Evolutionary conservation across 2,113 vertebrate genomes (phyloP).

Genomic region (Oryzias javanicus): DNA sequence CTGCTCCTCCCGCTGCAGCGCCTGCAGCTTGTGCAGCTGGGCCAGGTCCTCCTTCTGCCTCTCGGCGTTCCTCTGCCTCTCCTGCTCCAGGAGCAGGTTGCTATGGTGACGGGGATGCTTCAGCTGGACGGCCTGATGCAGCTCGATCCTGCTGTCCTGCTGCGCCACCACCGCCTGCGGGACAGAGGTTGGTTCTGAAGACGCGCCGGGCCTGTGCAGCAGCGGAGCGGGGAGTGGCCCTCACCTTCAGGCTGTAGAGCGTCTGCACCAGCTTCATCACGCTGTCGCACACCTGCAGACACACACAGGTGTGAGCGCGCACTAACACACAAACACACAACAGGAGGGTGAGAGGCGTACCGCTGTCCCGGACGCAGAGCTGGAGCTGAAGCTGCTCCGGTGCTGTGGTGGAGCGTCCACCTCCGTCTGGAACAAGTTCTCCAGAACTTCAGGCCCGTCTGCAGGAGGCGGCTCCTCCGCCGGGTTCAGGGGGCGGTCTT

Average conservation of each 20-base stretch:
- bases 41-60: conserved; percentile 87
- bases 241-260: conserved; percentile 88
- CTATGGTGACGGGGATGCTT: conserved; percentile 80
- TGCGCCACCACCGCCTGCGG: conserved; percentile 78
- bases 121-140: conserved; percentile 72
- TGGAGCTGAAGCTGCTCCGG: not conserved
- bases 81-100: conserved; percentile 87
- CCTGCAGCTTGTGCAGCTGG: conserved; percentile 82
- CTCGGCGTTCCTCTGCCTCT: conserved; percentile 88
- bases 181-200: not conserved
- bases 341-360: conserved; percentile 14
- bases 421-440: conserved; percentile 65
- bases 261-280: conserved; percentile 77
- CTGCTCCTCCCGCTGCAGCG: conserved; percentile 83
- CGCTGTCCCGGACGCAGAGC: conserved; percentile 31
- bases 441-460: conserved; percentile 37
- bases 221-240: not conserved
- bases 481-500: conserved; percentile 53
- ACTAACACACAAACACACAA: not conserved
- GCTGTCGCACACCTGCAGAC: conserved; percentile 77
- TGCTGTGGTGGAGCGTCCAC: not conserved
- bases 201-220: not conserved
- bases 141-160: conserved; percentile 86
- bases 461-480: conserved; percentile 53
- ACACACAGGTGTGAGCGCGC: not conserved